Evolutionary conservation across 2,797 vertebrate genomes (phyloP).

Genomic region (Melanotaenia boesemani): DNA sequence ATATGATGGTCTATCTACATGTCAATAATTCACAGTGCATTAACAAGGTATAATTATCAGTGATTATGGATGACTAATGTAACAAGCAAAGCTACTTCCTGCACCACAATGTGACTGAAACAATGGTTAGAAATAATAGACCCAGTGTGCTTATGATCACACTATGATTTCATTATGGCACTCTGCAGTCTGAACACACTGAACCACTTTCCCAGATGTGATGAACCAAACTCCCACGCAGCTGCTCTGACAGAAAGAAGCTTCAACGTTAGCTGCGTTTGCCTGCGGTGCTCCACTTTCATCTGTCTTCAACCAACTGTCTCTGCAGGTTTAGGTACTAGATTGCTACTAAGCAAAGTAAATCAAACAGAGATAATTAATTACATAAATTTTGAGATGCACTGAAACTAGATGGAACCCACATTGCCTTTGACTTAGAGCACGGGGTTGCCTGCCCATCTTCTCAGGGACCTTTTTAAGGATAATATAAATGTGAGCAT

Average conservation of each 20-base stretch:
- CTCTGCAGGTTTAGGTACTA: constrained; percentile 42
- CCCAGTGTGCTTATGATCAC: constrained; percentile 20
- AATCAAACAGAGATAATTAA: constrained; percentile 38
- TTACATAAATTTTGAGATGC: constrained; percentile 26
- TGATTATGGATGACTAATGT: constrained; percentile 10
- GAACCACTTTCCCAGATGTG: constrained; percentile 50
- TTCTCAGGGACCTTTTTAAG: constrained; percentile 47
- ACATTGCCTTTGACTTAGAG: background rate
- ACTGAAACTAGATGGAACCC: background rate
- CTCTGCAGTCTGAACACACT: constrained; percentile 52
- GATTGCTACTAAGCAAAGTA: constrained; percentile 34
- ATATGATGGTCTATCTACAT: background rate
- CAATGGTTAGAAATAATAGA: background rate
- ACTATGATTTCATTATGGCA: constrained; percentile 21
- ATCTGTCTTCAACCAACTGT: constrained; percentile 54
- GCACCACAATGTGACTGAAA: background rate
- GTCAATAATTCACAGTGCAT: background rate
- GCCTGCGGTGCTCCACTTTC: constrained; percentile 45
- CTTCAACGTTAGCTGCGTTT: constrained; percentile 44
- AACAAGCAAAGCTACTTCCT: constrained; percentile 1
- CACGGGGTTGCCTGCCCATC: constrained; percentile 1
- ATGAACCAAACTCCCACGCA: constrained; percentile 64
- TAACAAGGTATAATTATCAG: background rate
- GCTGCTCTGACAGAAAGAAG: constrained; percentile 49
- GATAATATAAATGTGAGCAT: constrained; percentile 49